Evolutionary conservation across 2,888 invertebrate species (phyloP).

Genomic region (Erannis defoliaria): DNA sequence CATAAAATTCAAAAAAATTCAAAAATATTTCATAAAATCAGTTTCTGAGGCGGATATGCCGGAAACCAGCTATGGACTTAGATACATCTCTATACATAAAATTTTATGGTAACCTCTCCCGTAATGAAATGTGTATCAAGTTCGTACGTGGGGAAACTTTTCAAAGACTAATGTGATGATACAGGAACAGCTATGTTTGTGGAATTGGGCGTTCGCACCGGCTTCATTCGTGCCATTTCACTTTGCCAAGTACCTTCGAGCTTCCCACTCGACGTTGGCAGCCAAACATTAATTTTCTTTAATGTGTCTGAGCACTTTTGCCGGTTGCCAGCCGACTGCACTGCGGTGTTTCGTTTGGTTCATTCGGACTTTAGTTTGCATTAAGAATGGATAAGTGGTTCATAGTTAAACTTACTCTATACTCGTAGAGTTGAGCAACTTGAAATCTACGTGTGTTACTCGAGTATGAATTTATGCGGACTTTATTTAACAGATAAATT

Average conservation of each 20-base stretch:
- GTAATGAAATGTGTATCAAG: conserved; percentile 69
- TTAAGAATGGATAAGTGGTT: conserved; percentile 73
- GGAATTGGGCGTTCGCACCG: conserved; percentile 74
- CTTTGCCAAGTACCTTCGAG: conserved; percentile 80
- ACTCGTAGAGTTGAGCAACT: background rate
- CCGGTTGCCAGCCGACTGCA: conserved; percentile 77
- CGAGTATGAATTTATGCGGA: conserved; percentile 38
- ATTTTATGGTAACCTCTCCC: conserved; percentile 52
- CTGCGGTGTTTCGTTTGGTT: conserved; percentile 84
- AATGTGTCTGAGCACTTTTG: conserved; percentile 86
- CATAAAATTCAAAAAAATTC: no score
- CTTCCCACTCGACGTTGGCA: conserved; percentile 80
- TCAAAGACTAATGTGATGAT: conserved; percentile 70
- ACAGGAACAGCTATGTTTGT: conserved; percentile 67
- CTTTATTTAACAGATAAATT: no score
- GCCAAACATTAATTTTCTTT: conserved; percentile 86
- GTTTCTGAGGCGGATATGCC: conserved; percentile 37
- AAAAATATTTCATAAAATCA: no score
- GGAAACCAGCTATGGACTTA: background rate
- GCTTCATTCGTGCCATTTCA: conserved; percentile 81
- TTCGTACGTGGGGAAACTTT: conserved; percentile 62
- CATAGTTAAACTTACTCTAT: background rate
- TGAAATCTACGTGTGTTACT: background rate
- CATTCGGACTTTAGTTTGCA: conserved; percentile 77
- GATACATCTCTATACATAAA: conserved; percentile 26